A percentile compares a stretch with the other conserved stretches of the same genome.
Evolutionary conservation across 1,140 invertebrate species (phyloP).

Genomic region (Neoseiulus cucumeris): DNA sequence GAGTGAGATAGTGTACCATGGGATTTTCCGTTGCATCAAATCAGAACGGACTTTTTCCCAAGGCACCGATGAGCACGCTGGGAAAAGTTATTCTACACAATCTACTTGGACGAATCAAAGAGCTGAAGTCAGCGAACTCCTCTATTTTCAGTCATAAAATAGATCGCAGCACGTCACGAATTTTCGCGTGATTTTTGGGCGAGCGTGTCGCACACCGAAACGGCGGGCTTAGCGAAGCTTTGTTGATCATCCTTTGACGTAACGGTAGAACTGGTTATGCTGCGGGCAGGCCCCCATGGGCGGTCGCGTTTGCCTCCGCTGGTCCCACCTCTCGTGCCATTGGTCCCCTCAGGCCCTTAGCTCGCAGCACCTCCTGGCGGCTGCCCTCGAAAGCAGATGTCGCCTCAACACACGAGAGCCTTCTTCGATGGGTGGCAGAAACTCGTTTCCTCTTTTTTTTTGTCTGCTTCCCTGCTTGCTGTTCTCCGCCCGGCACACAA

Average conservation of each 20-base stretch:
- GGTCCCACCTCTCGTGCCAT: neutral
- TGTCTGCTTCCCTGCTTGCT: too few relatives aligned
- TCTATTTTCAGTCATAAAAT: too few relatives aligned
- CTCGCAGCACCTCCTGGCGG: neutral
- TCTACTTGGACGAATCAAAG: too few relatives aligned
- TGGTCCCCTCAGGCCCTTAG: neutral
- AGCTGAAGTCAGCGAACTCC: too few relatives aligned
- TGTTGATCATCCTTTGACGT: neutral
- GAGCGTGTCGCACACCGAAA: neutral
- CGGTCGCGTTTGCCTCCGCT: neutral
- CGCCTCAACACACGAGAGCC: neutral
- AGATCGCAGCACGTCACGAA: too few relatives aligned
- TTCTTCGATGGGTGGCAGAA: too few relatives aligned
- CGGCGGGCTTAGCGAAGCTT: neutral
- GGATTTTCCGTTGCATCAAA: neutral
- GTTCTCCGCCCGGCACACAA: too few relatives aligned
- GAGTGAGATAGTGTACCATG: neutral
- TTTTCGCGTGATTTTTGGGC: neutral
- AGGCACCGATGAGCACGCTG: too few relatives aligned
- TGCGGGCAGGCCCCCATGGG: slow-evolving; percentile 1
- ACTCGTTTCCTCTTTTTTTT: too few relatives aligned
- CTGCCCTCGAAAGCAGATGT: neutral
- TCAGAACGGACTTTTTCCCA: too few relatives aligned
- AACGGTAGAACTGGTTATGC: neutral
- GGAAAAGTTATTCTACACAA: too few relatives aligned